A percentile compares a stretch with the other conserved stretches of the same genome.
Evolutionary conservation across 1,140 invertebrate species (phyloP).

Genomic region (Dolichoris vasculosae): DNA sequence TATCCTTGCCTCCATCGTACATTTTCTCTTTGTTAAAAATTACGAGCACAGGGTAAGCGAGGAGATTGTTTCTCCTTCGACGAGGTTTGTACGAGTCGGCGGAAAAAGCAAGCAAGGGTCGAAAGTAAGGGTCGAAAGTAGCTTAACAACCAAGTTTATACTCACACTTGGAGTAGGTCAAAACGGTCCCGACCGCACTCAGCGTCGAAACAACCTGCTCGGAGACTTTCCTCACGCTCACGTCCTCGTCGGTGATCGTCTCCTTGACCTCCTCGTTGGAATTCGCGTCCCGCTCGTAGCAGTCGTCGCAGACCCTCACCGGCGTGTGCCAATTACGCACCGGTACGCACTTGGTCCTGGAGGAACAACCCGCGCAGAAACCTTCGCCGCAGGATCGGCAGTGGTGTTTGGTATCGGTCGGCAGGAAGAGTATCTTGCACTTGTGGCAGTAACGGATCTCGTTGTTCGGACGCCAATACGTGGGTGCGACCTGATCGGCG

Average conservation of each 20-base stretch:
- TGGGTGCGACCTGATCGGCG: conserved; percentile 84
- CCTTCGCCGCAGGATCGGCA: conserved; percentile 86
- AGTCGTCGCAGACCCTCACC: conserved; percentile 82
- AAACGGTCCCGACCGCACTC: conserved; percentile 76
- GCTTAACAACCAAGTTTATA: no score
- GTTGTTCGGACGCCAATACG: conserved; percentile 87
- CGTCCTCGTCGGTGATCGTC: conserved; percentile 69
- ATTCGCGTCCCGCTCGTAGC: conserved; percentile 70
- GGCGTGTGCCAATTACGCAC: conserved; percentile 79
- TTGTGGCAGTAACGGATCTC: conserved; percentile 83
- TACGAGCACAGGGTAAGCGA: no score
- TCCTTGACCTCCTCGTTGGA: conserved; percentile 58
- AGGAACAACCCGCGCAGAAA: conserved; percentile 81
- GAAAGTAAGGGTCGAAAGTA: no score
- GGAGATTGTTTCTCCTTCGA: no score
- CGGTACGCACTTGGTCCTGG: conserved; percentile 78
- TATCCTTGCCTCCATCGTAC: no score
- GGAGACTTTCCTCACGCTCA: conserved; percentile 78
- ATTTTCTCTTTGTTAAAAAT: no score
- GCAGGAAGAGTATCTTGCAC: conserved; percentile 77
- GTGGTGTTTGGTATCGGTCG: conserved; percentile 82
- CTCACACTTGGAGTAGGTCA: conserved; percentile 76
- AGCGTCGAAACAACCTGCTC: conserved; percentile 80
- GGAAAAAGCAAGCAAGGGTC: no score
- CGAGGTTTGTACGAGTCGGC: no score